Base-by-base conservation (phyloP, 2,888 invertebrate species). In the Caenorhabditis doughertyi region DNA sequence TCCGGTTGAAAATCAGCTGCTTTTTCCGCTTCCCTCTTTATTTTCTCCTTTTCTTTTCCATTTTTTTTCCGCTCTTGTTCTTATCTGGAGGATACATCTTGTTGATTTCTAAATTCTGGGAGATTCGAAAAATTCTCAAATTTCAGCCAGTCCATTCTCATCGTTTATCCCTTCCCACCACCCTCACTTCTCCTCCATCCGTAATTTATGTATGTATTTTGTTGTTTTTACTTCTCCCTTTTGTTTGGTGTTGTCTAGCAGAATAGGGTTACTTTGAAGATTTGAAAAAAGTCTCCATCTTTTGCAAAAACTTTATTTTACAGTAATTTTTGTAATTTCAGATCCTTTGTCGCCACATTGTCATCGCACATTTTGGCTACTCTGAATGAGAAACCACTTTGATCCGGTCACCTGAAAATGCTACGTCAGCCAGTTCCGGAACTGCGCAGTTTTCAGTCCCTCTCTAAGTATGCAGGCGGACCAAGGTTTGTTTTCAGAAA, bases 381-480 rank as follows among this genome's bases (percentile, higher is more conserved):
- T 83, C 85, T 85, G 81, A 72, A 85, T 85, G 85, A 72, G 47
- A 85, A 76, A 81, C 81, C 83, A 85, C 83, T 85, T 85, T 83
- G 85, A 83, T 60, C 83, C 85, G 70, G 83, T 85, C 62, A 85
- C 85, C 70, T 85, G 76, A 80, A 83, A 76, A 83, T 83, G 83
- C 83, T 92, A 71, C 89, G 91, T 83, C 89, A 90, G 84, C 91
- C 91, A 74, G 91, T 91, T 58, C 88, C 89, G 56, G 91, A 91
- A 85, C 88, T 92, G 51, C 90, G 91, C 77, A 91, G 91, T 79
- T 91, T 91, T 87, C 90, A 90, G 84, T 89, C 90, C 47, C 87
- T 92, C 68, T 90, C 91, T 51, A 89, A 87, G 73, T 91, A 89
- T 84, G 83, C 90, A 27, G 87, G 87, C 47, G 88, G 87, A 67